phyloP scores from a whole-genome alignment of 2,888 invertebrate species.

The Theristus sp. region DNA sequence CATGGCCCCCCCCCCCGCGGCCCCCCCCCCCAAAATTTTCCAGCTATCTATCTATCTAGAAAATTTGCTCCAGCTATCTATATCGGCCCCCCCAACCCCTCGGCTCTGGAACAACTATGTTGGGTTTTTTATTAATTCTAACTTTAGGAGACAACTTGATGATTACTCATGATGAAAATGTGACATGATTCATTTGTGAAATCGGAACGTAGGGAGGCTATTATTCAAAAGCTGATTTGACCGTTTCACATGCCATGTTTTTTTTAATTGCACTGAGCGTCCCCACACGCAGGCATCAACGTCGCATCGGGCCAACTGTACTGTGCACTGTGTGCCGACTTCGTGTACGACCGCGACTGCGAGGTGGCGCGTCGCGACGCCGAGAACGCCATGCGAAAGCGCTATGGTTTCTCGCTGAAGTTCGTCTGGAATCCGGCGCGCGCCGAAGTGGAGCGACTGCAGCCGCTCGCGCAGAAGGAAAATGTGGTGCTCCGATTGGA shows the following conservation, averaged over 20 bases:
- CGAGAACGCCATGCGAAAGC: constrained; percentile 50
- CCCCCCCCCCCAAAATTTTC: too few species aligned
- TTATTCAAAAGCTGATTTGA: background rate
- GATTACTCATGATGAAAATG: too few species aligned
- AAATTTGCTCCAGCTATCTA: too few species aligned
- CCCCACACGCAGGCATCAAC: constrained; percentile 13
- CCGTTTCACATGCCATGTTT: background rate
- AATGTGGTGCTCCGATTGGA: background rate
- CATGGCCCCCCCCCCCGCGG: too few species aligned
- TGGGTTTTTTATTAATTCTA: too few species aligned
- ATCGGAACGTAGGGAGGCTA: too few species aligned
- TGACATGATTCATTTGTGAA: too few species aligned
- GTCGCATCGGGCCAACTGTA: constrained; percentile 37
- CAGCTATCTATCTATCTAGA: too few species aligned
- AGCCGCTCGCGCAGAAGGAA: too few species aligned
- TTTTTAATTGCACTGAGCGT: background rate
- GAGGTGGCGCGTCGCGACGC: constrained; percentile 30
- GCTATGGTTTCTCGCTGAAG: constrained; percentile 39
- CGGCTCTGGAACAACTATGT: too few species aligned
- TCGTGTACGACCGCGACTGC: constrained; percentile 51
- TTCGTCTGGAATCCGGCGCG: constrained; percentile 12
- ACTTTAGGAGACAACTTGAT: too few species aligned
- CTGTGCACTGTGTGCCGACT: constrained; percentile 75
- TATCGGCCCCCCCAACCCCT: too few species aligned
- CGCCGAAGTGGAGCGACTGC: constrained; percentile 9